Evolutionary conservation across 2,888 invertebrate species (phyloP), one percentile per base, ranked within the genome.

Genomic region (Hyppa rectilinea): DNA sequence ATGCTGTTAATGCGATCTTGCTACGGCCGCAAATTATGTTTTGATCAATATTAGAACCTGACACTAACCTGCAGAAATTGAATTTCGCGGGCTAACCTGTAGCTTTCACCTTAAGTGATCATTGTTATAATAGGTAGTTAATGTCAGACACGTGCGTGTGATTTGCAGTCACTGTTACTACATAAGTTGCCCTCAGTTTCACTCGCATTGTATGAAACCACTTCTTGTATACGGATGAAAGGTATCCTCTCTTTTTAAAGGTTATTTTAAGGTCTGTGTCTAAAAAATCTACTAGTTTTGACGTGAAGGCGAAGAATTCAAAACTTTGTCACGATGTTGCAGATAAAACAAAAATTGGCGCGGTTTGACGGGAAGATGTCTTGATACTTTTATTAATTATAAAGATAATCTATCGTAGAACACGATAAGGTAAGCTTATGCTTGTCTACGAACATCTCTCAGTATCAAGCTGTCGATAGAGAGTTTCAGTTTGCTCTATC

Each of bases 81-180:
- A n/a, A n/a, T n/a, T n/a, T n/a, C n/a, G n/a, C n/a, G n/a, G n/a
- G n/a, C n/a, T n/a, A n/a, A n/a, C n/a, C n/a, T n/a, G n/a, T n/a
- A n/a, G n/a, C 65, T 59, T 59, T 56, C 31, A 36, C 62, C 49
- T 36, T 64, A 52, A 70, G 67, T 74, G 60, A 70, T 66, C 59
- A 71, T 72, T 68, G 55, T 23, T 31, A 47, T 58, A 36, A 47
- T 61, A 58, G 49, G 74, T 62, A 58, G 49, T 76, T 62, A 43
- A 70, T 40, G 49, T 47, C 55, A 52, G 49, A 29, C 0, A 14
- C 7, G 29, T 29, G 29, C n/a, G 40, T 58, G 12, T 43, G 4
- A 38, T 58, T 58, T 38, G 20, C 12, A 20, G 26, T 7, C 40
- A 40, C 20, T 40, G 20, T 26, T 29, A 58, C 26, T 58, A 14